Conservation (phyloP, 1,140 invertebrate species). For the Chrysopa pallens region DNA sequence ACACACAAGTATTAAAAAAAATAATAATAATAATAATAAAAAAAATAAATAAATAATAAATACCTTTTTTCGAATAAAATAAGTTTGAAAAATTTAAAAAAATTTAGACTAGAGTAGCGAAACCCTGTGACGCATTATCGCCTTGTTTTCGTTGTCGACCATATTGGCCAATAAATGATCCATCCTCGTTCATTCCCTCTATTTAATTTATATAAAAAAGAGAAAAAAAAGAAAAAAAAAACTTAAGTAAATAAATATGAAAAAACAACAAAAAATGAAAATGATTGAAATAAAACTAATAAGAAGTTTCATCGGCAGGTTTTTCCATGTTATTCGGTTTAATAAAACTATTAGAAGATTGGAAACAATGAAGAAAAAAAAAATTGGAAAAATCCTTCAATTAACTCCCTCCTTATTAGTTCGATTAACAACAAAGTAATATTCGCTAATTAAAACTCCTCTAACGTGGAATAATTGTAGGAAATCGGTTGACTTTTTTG, state of each 20-base stretch:
- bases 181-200: conserved; percentile 95
- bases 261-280: conserved; percentile 7
- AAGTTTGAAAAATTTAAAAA: conserved; percentile 6
- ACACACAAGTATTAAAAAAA: too few relatives aligned
- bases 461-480: too few relatives aligned
- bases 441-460: too few relatives aligned
- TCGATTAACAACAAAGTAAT: too few relatives aligned
- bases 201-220: conserved; percentile 16
- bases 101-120: conserved; percentile 56
- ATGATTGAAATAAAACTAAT: conserved; percentile 2
- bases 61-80: conserved; percentile 5
- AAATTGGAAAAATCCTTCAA: too few relatives aligned
- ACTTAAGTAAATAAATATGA: conserved; percentile 14
- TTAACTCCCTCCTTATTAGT: too few relatives aligned
- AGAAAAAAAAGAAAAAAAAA: conserved; percentile 16
- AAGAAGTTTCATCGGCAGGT: background rate
- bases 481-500: too few relatives aligned
- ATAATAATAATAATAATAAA: conserved; percentile 3
- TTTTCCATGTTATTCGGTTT: too few relatives aligned
- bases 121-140: conserved; percentile 59
- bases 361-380: too few relatives aligned
- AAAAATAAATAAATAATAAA: conserved; percentile 11
- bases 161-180: conserved; percentile 94
- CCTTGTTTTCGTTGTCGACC: conserved; percentile 49
- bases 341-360: too few relatives aligned